Base-by-base conservation (phyloP, 1,140 invertebrate species). In the Hirudo medicinalis region DNA sequence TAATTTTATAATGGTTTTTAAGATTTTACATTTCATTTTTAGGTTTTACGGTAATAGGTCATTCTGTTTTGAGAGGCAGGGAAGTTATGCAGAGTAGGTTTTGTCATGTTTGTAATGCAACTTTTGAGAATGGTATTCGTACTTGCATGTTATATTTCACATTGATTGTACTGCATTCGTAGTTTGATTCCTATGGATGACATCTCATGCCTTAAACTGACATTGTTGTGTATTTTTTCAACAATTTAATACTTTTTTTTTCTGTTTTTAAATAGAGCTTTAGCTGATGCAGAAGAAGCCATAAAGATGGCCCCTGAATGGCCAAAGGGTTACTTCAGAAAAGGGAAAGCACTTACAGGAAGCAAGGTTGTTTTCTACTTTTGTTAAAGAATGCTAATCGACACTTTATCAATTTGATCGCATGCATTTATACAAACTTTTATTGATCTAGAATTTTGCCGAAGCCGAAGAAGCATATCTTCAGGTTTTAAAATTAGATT, bases 251-350 rank as follows among this genome's bases (percentile, higher is more conserved):
- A 68, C 27, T 68, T 8, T 68, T 22, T 22, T 9, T 8, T 36
- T 36, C 40, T 76, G 76, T 49, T 57, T 27, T 29, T 60, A 66
- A 76, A 32, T 76, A 85, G 84, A 78, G 84, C 84, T 67, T 79
- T 85, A 75, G 81, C 81, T 77, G 84, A 85, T 81, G 84, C 84
- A 55, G 83, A 85, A 76, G 84, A 80, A 78, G 82, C 84, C 60
- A 83, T 85, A 74, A 75, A 72, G 60, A 76, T 85, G 76, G 78
- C 81, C 68, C 81, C 83, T 72, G 76, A 82, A 40, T 85, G 83
- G 82, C 80, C 84, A 29, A 85, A 85, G 80, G 83, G 83, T 49
- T 83, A 84, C 79, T 85, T 83, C 79, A 80, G 84, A 76, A 82
- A 81, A 80, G 84, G 83, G 70, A 78, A 83, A 77, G 83, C 84